A percentile compares a stretch with the other conserved stretches of the same genome.
Conservation (phyloP, 2,797 vertebrate genomes). For the Manis javanica region DNA sequence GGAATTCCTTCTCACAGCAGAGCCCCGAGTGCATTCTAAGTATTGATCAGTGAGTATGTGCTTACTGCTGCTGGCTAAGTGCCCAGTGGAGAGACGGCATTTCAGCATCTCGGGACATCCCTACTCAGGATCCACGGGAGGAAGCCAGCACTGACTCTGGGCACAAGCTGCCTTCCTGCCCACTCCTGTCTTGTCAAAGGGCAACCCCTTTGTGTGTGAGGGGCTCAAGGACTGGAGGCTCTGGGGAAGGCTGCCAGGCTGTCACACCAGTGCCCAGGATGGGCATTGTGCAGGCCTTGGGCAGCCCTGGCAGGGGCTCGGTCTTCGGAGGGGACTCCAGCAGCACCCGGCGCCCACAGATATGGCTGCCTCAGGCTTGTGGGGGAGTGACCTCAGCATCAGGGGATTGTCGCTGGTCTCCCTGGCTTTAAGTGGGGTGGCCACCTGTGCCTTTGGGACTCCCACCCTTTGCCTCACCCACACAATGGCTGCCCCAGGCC, state of each 20-base stretch:
- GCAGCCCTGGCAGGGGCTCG: neutral
- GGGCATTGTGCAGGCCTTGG: neutral
- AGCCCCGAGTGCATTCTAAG: neutral
- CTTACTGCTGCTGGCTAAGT: neutral
- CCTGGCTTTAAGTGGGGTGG: neutral
- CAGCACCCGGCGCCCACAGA: neutral
- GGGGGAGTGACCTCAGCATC: neutral
- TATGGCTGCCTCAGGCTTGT: neutral
- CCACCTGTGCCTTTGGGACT: neutral
- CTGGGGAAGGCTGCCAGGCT: neutral
- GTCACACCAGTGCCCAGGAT: neutral
- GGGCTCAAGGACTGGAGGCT: neutral
- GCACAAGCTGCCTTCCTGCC: neutral
- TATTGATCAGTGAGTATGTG: neutral
- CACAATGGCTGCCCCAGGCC: neutral
- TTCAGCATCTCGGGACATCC: too few relatives aligned
- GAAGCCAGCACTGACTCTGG: neutral
- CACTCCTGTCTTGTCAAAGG: neutral
- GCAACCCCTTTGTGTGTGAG: neutral
- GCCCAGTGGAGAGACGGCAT: neutral
- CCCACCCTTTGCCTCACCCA: neutral
- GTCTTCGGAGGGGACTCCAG: neutral
- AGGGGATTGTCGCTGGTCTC: neutral
- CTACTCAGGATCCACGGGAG: neutral
- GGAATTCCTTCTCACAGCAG: slow-evolving; percentile 59